These are phyloP conservation scores for Neoscelio sp. DNA, from an alignment of 2,888 invertebrate genomes.

Conservation along the genomic window DNA sequence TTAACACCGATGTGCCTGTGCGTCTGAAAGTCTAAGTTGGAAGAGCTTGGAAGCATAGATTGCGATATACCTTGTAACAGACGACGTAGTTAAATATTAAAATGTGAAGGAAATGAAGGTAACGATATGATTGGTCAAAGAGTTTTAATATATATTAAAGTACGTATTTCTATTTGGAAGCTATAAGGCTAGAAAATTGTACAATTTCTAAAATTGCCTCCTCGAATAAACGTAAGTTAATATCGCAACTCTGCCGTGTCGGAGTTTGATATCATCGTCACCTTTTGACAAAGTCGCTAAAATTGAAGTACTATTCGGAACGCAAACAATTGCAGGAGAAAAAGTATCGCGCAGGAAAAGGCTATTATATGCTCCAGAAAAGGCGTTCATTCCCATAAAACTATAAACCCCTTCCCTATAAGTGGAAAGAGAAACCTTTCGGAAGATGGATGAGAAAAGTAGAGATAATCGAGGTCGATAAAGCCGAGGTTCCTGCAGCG, in stretches of 20 bases:
- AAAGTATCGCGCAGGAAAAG: not conserved
- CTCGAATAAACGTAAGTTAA: constrained; percentile 11
- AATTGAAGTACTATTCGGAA: not conserved
- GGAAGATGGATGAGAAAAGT: constrained; percentile 10
- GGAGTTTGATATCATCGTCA: not conserved
- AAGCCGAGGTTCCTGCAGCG: constrained; percentile 1
- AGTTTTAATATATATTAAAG: too few relatives aligned
- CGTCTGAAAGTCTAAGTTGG: constrained; percentile 1
- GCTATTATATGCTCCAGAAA: constrained; percentile 1
- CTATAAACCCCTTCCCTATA: constrained; percentile 1
- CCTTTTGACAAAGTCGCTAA: constrained; percentile 1
- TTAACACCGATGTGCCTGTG: constrained; percentile 4
- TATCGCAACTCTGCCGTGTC: not conserved
- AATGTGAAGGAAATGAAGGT: not conserved
- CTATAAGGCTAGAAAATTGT: too few relatives aligned
- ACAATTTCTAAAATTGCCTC: too few relatives aligned
- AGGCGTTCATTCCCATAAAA: constrained; percentile 4
- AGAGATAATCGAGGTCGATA: constrained; percentile 11
- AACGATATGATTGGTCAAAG: too few relatives aligned
- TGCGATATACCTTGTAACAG: not conserved
- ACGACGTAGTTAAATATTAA: not conserved
- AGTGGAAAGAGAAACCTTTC: constrained; percentile 3
- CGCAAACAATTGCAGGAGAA: constrained; percentile 1
- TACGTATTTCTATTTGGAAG: too few relatives aligned
- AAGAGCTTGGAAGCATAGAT: constrained; percentile 1